phyloP scores from a whole-genome alignment of 1,140 invertebrate genomes.

The Hylaeus anthracinus region DNA sequence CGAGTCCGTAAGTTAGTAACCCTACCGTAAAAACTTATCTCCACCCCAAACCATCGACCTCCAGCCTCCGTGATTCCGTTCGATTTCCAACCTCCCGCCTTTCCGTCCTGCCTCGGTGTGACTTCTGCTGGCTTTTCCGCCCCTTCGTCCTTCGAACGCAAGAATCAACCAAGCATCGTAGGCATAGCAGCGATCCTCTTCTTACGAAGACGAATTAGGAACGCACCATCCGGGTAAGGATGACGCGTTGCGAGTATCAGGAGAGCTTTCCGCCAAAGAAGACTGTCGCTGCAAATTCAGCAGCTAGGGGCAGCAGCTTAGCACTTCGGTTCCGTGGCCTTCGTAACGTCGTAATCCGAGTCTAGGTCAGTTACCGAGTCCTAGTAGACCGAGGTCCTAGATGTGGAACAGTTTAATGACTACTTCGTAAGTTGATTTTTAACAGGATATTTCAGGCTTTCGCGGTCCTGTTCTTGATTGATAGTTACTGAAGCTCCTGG shows the following conservation, averaged over 20 bases:
- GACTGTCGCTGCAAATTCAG: no score
- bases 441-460: no score
- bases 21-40: conserved; percentile 76
- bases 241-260: not conserved
- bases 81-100: conserved; percentile 59
- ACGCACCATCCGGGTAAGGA: not conserved
- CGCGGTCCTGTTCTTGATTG: no score
- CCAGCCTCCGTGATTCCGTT: conserved; percentile 67
- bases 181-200: not conserved
- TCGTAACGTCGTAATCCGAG: conserved; percentile 47
- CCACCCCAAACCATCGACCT: conserved; percentile 62
- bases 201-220: no score
- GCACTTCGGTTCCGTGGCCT: no score
- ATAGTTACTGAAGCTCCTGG: no score
- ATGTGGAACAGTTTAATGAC: no score
- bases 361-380: conserved; percentile 70
- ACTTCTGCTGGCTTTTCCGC: conserved; percentile 5
- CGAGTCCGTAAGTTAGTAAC: conserved; percentile 76
- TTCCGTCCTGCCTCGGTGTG: conserved; percentile 13
- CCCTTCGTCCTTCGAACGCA: not conserved
- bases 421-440: no score
- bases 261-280: not conserved
- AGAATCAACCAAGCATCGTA: not conserved
- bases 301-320: no score
- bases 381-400: no score